These are phyloP conservation scores for Sebastes melanostomus DNA, from an alignment of 2,797 vertebrate genomes.

Conservation along the genomic window DNA sequence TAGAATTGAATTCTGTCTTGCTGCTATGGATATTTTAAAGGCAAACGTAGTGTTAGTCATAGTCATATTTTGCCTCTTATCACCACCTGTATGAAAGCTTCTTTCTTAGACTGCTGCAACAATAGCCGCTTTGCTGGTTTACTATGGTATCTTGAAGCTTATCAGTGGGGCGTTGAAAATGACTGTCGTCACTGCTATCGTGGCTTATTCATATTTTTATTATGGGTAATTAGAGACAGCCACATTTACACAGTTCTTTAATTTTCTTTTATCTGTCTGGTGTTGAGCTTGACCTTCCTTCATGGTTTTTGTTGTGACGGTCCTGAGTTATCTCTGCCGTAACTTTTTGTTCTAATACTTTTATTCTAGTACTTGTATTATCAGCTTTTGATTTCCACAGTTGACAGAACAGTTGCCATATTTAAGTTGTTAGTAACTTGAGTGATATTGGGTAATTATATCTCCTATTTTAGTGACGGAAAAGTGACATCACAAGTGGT, in stretches of 20 bases:
- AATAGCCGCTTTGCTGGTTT: neutral
- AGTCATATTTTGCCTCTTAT: neutral
- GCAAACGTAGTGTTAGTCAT: neutral
- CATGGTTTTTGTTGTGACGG: neutral
- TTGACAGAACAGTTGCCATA: neutral
- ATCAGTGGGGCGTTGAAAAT: neutral
- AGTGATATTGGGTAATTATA: neutral
- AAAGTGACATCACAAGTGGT: neutral
- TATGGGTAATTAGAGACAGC: neutral
- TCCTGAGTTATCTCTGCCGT: neutral
- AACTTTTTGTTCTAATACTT: neutral
- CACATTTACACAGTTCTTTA: neutral
- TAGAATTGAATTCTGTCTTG: neutral
- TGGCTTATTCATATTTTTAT: neutral
- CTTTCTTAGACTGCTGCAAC: neutral
- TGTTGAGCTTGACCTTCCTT: neutral
- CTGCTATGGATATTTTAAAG: neutral
- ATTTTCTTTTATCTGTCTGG: neutral
- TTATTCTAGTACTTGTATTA: neutral
- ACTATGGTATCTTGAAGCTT: neutral
- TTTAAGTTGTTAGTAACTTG: neutral
- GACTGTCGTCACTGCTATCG: neutral
- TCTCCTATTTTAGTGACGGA: neutral
- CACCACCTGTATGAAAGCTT: neutral
- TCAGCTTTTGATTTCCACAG: neutral